Conservation (phyloP, 2,797 vertebrate species). For the Melanotaenia trifasciata region DNA sequence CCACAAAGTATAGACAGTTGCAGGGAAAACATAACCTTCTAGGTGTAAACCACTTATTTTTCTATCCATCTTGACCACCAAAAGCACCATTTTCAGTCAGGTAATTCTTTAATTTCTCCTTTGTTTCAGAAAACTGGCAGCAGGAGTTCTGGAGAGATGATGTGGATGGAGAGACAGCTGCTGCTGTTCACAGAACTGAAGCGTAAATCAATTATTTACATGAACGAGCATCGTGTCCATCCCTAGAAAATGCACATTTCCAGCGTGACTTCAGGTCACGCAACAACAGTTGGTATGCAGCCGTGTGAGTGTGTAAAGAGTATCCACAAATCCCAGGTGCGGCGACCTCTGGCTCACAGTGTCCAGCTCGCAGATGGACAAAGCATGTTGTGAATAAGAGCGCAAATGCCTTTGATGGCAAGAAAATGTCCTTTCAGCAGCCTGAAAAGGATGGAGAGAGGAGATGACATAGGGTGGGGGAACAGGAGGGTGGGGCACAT, state of each 20-base stretch:
- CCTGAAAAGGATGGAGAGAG: conserved; percentile 6
- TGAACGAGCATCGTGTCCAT: conserved; percentile 50
- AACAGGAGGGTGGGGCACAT: conserved; percentile 22
- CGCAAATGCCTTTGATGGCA: background rate
- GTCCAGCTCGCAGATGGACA: background rate
- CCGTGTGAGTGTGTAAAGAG: background rate
- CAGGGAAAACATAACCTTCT: background rate
- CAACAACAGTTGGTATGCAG: conserved; percentile 34
- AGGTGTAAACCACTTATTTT: too few relatives aligned
- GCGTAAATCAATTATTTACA: conserved; percentile 71
- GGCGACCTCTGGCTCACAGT: background rate
- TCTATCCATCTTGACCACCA: background rate
- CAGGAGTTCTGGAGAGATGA: conserved; percentile 4
- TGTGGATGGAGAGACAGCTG: conserved; percentile 58
- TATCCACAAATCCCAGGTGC: conserved; percentile 14
- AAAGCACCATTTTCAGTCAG: background rate
- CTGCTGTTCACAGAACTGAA: conserved; percentile 50
- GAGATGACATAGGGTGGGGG: background rate
- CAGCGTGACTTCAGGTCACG: conserved; percentile 55
- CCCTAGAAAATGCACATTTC: conserved; percentile 41
- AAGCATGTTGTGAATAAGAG: background rate
- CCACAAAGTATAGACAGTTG: background rate
- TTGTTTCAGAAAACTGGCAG: background rate
- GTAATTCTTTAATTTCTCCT: background rate
- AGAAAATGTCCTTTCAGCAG: background rate